Evolutionary conservation across 2,888 invertebrate genomes (phyloP), one percentile per base, ranked within the genome.

Genomic region (Chalcosyrphus nemorum): DNA sequence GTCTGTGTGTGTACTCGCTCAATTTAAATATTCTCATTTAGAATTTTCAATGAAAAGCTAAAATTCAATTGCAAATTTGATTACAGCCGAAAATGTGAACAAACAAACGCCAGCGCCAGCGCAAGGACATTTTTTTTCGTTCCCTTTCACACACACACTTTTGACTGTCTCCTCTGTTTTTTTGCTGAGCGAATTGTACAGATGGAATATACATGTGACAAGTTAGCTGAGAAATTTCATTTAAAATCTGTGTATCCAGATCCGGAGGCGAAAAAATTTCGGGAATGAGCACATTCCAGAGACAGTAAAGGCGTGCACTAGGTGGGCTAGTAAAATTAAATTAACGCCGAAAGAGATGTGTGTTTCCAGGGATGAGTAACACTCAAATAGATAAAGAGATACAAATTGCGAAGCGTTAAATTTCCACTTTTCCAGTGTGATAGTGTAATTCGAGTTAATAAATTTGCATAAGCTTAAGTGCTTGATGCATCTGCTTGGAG

Each of bases 11-110:
- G 43, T 47, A 35, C n/a, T n/a, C n/a, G n/a, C n/a, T n/a, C 38
- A 45, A 74, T 76, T 68, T 66, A 59, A 66, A 76, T 76, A 76
- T 68, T 76, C 59, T 41, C 61, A 77, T 70, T 77, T 56, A 56
- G 61, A 77, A 77, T 77, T 70, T 77, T 70, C 68, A 77, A 63
- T 77, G 77, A 70, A 61, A 70, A 63, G 45, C 68, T 35, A 32
- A 54, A 63, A 77, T 70, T 70, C 63, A 77, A 77, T 77, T 70
- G 77, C 43, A 77, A 70, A 77, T 77, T 59, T 66, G 57, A 76
- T 76, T 76, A 68, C 59, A 66, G 29, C 57, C 66, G 21, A 68
- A 76, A 76, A 66, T 76, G 75, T 76, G 57, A 76, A 59, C 66
- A 75, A 75, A 75, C 66, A 66, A 66, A 50, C 38, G 66, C n/a